Evolutionary conservation across 2,888 invertebrate species (phyloP).

Genomic region (Leptura quadrifasciata): DNA sequence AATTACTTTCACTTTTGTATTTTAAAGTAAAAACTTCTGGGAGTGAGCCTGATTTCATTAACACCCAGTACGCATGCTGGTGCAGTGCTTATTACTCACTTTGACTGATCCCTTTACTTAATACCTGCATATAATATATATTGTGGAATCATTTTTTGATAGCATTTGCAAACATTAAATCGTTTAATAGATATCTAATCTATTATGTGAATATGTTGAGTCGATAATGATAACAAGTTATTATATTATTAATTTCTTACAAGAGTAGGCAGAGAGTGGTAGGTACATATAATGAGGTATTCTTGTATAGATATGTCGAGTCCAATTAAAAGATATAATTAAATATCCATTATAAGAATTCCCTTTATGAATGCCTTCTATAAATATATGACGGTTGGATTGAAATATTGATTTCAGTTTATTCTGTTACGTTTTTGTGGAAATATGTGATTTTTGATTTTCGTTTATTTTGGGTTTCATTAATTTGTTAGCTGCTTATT

Average conservation of each 20-base stretch:
- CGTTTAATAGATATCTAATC: neutral
- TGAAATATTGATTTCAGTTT: neutral
- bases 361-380: neutral
- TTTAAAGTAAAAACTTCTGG: no score
- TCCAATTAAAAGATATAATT: neutral
- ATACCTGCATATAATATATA: neutral
- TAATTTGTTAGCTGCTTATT: no score
- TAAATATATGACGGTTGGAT: neutral
- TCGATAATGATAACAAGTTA: neutral
- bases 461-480: neutral
- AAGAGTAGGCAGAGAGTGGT: no score
- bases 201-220: neutral
- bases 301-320: neutral
- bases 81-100: no score
- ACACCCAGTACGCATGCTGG: no score
- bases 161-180: slow-evolving; percentile 2
- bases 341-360: no score
- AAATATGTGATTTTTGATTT: neutral
- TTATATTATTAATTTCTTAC: neutral
- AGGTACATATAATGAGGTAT: no score
- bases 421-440: neutral
- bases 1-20: no score
- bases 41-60: no score
- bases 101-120: neutral
- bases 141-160: neutral